Evolutionary conservation across 2,797 vertebrate species (phyloP).

Genomic region (Crenuchus spilurus): DNA sequence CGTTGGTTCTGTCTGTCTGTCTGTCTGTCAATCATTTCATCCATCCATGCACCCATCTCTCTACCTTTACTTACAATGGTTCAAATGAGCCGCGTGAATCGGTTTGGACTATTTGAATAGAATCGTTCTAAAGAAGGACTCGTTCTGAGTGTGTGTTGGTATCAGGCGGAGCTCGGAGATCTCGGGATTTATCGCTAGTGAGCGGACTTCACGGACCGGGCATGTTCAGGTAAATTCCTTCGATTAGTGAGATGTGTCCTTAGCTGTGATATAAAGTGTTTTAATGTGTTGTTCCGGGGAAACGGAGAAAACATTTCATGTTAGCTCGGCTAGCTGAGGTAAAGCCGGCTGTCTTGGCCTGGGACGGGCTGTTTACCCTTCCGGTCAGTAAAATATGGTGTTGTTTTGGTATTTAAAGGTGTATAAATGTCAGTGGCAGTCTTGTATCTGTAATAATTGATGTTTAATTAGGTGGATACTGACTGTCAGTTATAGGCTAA

Average conservation of each 20-base stretch:
- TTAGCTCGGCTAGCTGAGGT: neutral
- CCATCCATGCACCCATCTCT: too few species aligned
- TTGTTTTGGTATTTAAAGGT: neutral
- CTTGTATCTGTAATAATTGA: neutral
- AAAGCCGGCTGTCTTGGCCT: slow-evolving; percentile 13
- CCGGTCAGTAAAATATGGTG: neutral
- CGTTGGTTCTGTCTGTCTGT: too few species aligned
- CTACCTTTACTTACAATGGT: too few species aligned
- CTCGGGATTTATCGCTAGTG: neutral
- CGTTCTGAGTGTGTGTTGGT: too few species aligned
- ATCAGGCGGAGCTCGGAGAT: too few species aligned
- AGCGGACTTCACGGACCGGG: slow-evolving; percentile 52
- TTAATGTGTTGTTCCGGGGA: neutral
- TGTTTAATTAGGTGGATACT: neutral
- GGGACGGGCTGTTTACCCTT: neutral
- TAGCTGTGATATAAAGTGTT: neutral
- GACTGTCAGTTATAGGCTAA: neutral
- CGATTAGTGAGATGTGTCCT: neutral
- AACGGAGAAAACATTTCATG: neutral
- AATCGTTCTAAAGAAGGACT: too few species aligned
- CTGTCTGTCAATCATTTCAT: too few species aligned
- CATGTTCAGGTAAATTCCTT: slow-evolving; percentile 71
- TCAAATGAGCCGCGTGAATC: too few species aligned
- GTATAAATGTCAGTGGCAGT: neutral
- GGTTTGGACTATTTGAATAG: too few species aligned